These are phyloP conservation scores for Nipponia nippon DNA, from an alignment of 2,113 vertebrate genomes.

Conservation along the genomic window DNA sequence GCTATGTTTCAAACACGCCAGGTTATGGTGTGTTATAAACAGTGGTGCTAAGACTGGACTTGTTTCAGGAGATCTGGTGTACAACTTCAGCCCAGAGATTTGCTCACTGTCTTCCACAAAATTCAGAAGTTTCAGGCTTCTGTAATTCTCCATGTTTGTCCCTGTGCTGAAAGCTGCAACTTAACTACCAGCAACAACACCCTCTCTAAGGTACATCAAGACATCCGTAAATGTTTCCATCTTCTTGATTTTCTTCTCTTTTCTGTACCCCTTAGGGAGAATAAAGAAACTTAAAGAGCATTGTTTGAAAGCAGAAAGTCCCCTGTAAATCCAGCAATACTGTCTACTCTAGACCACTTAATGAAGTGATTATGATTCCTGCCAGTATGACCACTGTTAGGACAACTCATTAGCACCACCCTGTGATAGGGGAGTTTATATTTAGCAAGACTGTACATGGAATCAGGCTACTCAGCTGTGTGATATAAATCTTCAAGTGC, in stretches of 20 bases:
- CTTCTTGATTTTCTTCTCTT: not conserved
- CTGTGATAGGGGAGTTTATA: not conserved
- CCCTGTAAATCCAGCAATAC: not conserved
- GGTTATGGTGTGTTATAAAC: not conserved
- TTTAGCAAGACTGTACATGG: not conserved
- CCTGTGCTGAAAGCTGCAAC: not conserved
- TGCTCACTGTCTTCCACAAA: not conserved
- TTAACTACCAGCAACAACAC: not conserved
- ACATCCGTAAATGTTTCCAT: not conserved
- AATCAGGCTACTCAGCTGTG: not conserved
- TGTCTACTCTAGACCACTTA: not conserved
- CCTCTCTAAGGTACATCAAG: not conserved
- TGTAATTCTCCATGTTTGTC: not conserved
- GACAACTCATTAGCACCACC: not conserved
- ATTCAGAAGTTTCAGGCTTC: not conserved
- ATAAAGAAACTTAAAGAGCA: not conserved
- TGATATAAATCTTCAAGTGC: not conserved
- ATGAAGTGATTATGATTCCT: not conserved
- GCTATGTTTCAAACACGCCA: not conserved
- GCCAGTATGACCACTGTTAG: not conserved
- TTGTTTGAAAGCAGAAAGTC: not conserved
- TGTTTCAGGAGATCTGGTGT: not conserved
- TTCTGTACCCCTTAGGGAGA: not conserved
- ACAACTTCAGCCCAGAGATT: not conserved
- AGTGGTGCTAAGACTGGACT: not conserved